These are phyloP conservation scores for Halesus radiatus DNA, from an alignment of 1,140 invertebrate genomes.

Conservation along the genomic window DNA sequence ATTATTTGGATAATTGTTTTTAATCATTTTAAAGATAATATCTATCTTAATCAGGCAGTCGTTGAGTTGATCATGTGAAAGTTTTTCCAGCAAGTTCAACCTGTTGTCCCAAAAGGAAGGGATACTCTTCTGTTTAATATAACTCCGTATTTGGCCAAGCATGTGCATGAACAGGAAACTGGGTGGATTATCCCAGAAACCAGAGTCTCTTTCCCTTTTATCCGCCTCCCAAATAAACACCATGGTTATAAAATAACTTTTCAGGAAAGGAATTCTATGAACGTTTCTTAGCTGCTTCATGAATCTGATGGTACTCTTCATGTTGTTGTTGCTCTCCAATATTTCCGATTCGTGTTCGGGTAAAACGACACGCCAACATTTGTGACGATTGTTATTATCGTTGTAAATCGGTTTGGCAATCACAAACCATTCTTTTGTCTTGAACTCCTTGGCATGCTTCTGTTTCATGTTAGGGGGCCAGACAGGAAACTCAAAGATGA, in stretches of 20 bases:
- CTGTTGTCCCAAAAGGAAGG: constrained; percentile 3
- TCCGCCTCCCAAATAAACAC: constrained; percentile 12
- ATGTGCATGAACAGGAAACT: constrained; percentile 26
- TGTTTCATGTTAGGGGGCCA: neutral
- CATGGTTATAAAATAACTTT: constrained; percentile 26
- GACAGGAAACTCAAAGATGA: neutral
- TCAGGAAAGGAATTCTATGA: neutral
- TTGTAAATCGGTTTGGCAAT: constrained; percentile 23
- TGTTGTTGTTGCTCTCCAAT: neutral
- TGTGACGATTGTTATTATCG: neutral
- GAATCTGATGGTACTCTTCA: constrained; percentile 16
- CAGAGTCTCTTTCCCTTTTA: neutral
- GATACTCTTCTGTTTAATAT: neutral
- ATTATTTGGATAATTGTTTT: neutral
- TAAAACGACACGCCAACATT: constrained; percentile 1
- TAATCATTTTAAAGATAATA: neutral
- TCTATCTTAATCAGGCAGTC: neutral
- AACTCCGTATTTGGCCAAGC: neutral
- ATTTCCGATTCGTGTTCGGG: neutral
- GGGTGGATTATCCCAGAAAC: neutral
- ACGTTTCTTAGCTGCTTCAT: constrained; percentile 12
- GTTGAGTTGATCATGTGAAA: neutral
- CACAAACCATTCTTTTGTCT: constrained; percentile 1
- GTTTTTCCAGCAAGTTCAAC: constrained; percentile 9
- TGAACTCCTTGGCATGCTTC: neutral